Evolutionary conservation across 1,140 invertebrate species (phyloP), one percentile per base, ranked within the genome.

Genomic region (Bombus terrestris): DNA sequence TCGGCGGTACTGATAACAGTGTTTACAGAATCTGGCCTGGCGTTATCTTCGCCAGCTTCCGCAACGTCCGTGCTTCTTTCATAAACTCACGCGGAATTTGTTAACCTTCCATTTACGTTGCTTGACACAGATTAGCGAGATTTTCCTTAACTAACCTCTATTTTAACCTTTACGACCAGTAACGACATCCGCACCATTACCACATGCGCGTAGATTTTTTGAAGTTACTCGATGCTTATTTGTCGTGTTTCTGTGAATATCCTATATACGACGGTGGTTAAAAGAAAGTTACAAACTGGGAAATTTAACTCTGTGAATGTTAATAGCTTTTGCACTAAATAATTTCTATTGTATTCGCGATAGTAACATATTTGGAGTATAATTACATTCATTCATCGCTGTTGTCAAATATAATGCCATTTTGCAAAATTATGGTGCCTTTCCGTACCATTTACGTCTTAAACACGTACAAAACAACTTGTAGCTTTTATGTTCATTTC

Each of bases 11-110:
- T 75, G 88, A 89, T 89, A 89, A 89, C 84, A 80, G 83, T 89
- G 84, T 89, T 89, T 89, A 89, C 88, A 75, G 83, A 82, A 89
- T 86, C 83, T 86, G 79, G 74, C 79, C 64, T 77, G 69, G 57
- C 80, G 88, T 89, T 89, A 89, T 89, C 87, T 89, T 59, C 78
- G 57, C 74, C 77, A 69, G 79, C 82, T 89, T 89, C 88, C 88
- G 88, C 84, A 89, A 89, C 86, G 76, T 90, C 77, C 89, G 88
- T 81, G 86, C 59, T 86, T 89, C 88, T 89, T 89, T 85, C 77
- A 39, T 72, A 80, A 85, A 39, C 41, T n/a, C 64, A 37, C 39
- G 22, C n/a, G 66, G 32, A 84, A 84, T 79, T 84, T 59, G 73
- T 83, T 83, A 83, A 83, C 73, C 81, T 76, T 77, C 62, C 15